Percentiles rank a stretch among this genome's conserved stretches.
Evolutionary conservation across 2,113 vertebrate genomes (phyloP).

Genomic region (Austrofundulus limnaeus): DNA sequence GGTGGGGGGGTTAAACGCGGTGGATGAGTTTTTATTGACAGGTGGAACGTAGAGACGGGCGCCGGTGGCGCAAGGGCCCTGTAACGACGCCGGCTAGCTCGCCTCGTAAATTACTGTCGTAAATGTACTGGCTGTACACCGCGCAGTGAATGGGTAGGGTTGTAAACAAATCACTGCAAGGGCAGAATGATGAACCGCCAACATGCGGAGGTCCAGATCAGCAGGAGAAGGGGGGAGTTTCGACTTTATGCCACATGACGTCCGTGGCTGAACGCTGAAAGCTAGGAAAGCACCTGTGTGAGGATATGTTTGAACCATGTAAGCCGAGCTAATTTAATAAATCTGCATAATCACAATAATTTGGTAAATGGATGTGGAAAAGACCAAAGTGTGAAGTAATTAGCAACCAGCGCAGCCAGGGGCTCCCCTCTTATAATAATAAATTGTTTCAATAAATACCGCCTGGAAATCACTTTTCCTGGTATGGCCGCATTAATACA

Average conservation of each 20-base stretch:
- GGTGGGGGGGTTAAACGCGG: conserved; percentile 3
- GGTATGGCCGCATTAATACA: conserved; percentile 30
- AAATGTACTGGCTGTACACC: conserved; percentile 61
- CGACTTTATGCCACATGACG: conserved; percentile 1
- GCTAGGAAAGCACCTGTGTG: not conserved
- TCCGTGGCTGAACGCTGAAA: not conserved
- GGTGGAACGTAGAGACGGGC: conserved; percentile 16
- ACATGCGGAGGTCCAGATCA: not conserved
- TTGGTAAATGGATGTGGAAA: conserved; percentile 53
- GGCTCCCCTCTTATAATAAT: conserved; percentile 47
- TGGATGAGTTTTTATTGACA: conserved; percentile 47
- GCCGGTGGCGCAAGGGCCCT: conserved; percentile 17
- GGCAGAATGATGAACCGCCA: conserved; percentile 21
- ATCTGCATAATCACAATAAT: conserved; percentile 56
- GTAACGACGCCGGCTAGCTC: conserved; percentile 41
- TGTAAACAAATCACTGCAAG: conserved; percentile 51
- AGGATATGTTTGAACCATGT: not conserved
- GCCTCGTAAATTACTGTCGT: conserved; percentile 68
- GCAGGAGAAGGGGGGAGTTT: no score
- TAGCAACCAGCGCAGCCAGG: conserved; percentile 39
- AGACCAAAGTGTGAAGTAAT: conserved; percentile 52
- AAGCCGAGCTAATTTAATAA: conserved; percentile 22
- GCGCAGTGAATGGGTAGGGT: conserved; percentile 24
- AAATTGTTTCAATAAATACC: conserved; percentile 50
- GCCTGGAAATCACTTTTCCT: conserved; percentile 34